These are phyloP conservation scores for Drosophila azteca DNA, from an alignment of 1,140 invertebrate genomes.

Conservation along the genomic window DNA sequence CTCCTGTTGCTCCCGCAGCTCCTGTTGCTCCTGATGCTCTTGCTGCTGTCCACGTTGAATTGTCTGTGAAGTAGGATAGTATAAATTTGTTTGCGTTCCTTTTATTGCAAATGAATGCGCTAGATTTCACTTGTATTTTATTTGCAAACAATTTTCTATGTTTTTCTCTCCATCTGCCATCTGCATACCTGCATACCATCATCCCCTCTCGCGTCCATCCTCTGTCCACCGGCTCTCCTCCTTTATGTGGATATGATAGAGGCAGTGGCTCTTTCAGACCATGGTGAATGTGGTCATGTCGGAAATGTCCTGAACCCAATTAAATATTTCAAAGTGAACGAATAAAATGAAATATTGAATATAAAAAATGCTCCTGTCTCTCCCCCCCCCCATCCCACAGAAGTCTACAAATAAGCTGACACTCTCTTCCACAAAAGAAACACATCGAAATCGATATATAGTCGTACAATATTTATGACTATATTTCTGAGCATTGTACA, in stretches of 20 bases:
- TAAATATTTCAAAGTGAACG: slow-evolving; percentile 8
- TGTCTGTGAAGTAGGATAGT: slow-evolving; percentile 63
- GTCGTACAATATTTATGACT: too few relatives aligned
- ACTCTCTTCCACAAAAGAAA: too few relatives aligned
- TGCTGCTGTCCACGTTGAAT: slow-evolving; percentile 15
- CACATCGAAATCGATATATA: too few relatives aligned
- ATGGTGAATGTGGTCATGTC: slow-evolving; percentile 22
- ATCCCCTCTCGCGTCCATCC: neutral
- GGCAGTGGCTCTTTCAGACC: neutral
- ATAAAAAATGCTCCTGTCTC: neutral
- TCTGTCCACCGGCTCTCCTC: neutral
- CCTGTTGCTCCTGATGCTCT: neutral
- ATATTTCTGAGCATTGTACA: too few relatives aligned
- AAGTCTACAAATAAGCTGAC: neutral
- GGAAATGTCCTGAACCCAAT: slow-evolving; percentile 39
- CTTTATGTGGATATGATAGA: neutral
- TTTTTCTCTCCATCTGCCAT: slow-evolving; percentile 2
- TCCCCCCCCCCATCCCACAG: too few relatives aligned
- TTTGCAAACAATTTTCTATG: slow-evolving; percentile 67
- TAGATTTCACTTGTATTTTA: slow-evolving; percentile 78
- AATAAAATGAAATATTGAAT: neutral
- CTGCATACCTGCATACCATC: slow-evolving; percentile 10
- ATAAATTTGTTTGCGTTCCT: slow-evolving; percentile 73
- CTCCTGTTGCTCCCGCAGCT: neutral
- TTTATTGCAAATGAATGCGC: slow-evolving; percentile 74